Evolutionary conservation across 2,888 invertebrate genomes (phyloP), one percentile per base, ranked within the genome.

Genomic region (Nomada hirtipes): DNA sequence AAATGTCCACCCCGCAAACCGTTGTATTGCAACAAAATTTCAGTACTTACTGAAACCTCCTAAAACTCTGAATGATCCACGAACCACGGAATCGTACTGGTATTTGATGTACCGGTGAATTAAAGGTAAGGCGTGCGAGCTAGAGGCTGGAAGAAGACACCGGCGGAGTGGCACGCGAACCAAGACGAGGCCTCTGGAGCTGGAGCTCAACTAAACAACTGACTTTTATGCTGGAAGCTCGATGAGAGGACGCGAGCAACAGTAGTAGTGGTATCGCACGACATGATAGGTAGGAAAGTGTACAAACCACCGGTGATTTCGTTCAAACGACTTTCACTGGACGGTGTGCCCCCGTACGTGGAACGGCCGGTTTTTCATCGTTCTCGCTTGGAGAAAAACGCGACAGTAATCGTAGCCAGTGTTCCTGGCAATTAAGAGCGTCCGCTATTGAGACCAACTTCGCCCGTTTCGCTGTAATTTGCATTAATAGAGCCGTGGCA

Each of bases 131-230:
- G 4, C 7, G 47, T 67, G 18, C 47, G 55, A n/a, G 55, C 67
- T 50, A 29, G 42, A 13, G 11, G 42, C 15, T 55, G 15, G 65
- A 67, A 11, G 79, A 52, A 44, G 60, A 71, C n/a, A 55, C 79
- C 9, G 50, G 26, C 73, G 69, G 81, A 87, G 77, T 76, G 85
- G 69, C 64, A 73, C 80, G 63, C 73, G 73, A 77, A 73, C 71
- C 47, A 74, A 81, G 88, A 85, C 86, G 88, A 84, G 82, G 82
- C 85, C 86, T 87, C 85, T 79, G 86, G 81, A 88, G 86, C 89
- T 76, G 89, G 89, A 91, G 84, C 84, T 88, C 87, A 89, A 92
- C 92, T 91, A 91, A 91, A 91, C 91, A 91, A 91, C 90, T 86
- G 90, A 90, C 87, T 90, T 88, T 91, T 90, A 89, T 79, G 86